Evolutionary conservation across 2,113 vertebrate genomes (phyloP), one percentile per base, ranked within the genome.

Genomic region (Phrynosoma platyrhinos): DNA sequence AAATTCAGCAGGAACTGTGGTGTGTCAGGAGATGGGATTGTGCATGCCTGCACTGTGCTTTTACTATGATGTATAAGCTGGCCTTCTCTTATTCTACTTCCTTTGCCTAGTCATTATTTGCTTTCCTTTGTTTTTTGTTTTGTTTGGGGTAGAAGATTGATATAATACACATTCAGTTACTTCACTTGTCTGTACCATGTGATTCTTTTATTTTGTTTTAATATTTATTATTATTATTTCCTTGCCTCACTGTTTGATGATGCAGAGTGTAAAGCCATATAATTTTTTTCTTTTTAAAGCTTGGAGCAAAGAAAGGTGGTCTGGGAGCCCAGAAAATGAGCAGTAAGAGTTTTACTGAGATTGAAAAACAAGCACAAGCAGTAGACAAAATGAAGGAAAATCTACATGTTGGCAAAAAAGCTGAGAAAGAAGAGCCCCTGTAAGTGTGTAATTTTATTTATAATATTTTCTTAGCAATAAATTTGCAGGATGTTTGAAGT

Each of bases 321-420:
- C 95, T 99, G 88, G 99, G 99, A 0, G 99, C 99, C 77, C 98
- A 99, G 90, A 99, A 98, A 94, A 97, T 99, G 55, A 98, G 98
- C 89, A 96, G 96, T 47, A 95, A 97, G 47, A 98, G 95, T 91
- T 99, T 99, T 93, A 98, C 93, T 0, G 98, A 98, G 75, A 96
- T 98, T 58, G 98, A 99, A 94, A 99, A 97, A 86, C 97, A 98
- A 87, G 99, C 99, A 16, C 98, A 98, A 91, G 98, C 98, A 9
- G 98, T 96, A 2, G 98, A 99, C 93, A 98, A 97, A 90, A 95
- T 95, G 90, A 96, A 97, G 76, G 96, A 98, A 58, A 96, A 97
- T 85, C 40, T 86, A 21, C 89, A 83, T 21, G 52, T 81, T 86
- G 96, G 79, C 91, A 97, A 90, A 89, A 94, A 71, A 3, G 8